Conservation (phyloP, 2,797 vertebrate genomes). For the Gambelia wislizenii region DNA sequence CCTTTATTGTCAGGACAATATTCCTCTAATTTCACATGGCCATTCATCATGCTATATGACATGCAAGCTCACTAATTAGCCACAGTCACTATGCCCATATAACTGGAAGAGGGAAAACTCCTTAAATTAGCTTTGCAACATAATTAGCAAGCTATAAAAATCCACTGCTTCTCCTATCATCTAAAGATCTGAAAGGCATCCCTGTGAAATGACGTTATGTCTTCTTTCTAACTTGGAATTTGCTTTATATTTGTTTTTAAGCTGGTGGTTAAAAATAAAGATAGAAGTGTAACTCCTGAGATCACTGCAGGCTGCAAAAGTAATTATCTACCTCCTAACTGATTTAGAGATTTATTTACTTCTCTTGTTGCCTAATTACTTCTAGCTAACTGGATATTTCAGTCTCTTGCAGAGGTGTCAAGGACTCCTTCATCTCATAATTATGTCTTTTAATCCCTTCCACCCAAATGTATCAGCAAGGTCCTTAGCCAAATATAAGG, state of each 20-base stretch:
- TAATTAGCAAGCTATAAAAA: conserved; percentile 42
- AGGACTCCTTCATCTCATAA: not conserved
- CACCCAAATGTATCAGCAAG: not conserved
- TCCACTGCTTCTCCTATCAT: conserved; percentile 18
- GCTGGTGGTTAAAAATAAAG: conserved; percentile 59
- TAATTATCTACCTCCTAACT: conserved; percentile 36
- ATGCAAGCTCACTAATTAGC: not conserved
- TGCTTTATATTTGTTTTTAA: conserved; percentile 53
- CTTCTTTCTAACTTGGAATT: conserved; percentile 23
- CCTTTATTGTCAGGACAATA: not conserved
- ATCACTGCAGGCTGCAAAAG: conserved; percentile 53
- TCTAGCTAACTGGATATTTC: conserved; percentile 23
- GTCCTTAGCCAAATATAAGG: not conserved
- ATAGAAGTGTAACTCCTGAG: conserved; percentile 58
- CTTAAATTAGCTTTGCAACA: conserved; percentile 1
- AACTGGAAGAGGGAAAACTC: not conserved
- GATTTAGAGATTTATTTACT: conserved; percentile 47
- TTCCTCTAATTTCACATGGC: conserved; percentile 3
- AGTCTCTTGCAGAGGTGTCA: conserved; percentile 23
- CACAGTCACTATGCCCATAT: conserved; percentile 7
- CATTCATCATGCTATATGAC: conserved; percentile 12
- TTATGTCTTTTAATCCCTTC: not conserved
- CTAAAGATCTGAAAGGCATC: conserved; percentile 6
- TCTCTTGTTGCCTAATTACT: conserved; percentile 34
- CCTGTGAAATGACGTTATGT: not conserved